Evolutionary conservation across 2,113 vertebrate species (phyloP), one percentile per base, ranked within the genome.

Genomic region (Nansenia antarctica): DNA sequence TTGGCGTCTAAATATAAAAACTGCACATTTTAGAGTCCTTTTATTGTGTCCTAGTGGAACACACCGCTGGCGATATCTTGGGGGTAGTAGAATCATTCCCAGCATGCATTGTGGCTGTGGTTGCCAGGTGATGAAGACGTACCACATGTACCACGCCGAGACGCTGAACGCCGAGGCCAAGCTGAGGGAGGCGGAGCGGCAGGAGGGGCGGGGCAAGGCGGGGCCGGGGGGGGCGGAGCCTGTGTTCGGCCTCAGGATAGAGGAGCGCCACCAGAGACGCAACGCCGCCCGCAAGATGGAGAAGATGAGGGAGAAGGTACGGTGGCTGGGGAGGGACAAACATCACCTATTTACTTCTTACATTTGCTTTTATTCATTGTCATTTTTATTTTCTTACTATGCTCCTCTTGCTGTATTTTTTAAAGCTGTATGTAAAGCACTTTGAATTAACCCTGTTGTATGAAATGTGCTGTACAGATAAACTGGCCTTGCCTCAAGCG

Each of bases 261-360:
- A 99, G 79, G 98, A 99, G 45, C 95, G 95, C 61, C 96, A 98
- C 79, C 97, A 98, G 89, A 93, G 98, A 63, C 92, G 98, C 63
- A 99, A 98, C 85, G 97, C 97, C n/a, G 96, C 98, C 52, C 97
- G 97, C 79, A 98, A 99, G 89, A 99, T 99, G 75, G 97, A 99
- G 88, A 99, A 99, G 91, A 99, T 99, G 97, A 98, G 96, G 77
- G 98, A 99, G 92, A 99, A 99, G 91, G 98, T 99, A 89, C 60
- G 61, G 2, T 9, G 5, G 0, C 26, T 1, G 3, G 7, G 14
- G 49, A 39, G 29, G 35, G 54, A 59, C 34, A 26, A 11, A 14
- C 9, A n/a, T 31, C 29, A 31, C 34, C 3, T 6, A 26, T 8
- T 8, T 22, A 29, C 30, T n/a, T 58, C 32, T 47, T n/a, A n/a